A percentile compares a stretch with the other conserved stretches of the same genome.
These are phyloP conservation scores for Microctonus brassicae DNA, from an alignment of 2,888 invertebrate genomes.

Conservation along the genomic window DNA sequence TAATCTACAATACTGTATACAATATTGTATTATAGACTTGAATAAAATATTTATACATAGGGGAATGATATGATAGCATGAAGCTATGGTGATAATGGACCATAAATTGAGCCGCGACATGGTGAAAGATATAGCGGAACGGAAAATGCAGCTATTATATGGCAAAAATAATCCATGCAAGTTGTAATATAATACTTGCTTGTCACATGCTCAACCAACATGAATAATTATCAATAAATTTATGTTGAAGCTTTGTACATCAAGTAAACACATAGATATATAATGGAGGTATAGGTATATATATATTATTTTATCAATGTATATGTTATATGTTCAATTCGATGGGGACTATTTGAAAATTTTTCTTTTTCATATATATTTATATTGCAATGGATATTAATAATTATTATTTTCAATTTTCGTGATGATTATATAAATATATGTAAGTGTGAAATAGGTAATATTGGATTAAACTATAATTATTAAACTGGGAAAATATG, in stretches of 20 bases:
- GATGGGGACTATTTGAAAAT: too few relatives aligned
- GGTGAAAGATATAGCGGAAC: not conserved
- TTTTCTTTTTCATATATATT: too few relatives aligned
- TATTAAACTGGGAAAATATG: too few relatives aligned
- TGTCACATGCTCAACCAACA: slow-evolving; percentile 23
- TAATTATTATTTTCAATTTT: too few relatives aligned
- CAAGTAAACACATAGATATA: slow-evolving; percentile 1
- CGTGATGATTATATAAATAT: too few relatives aligned
- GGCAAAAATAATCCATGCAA: slow-evolving; percentile 29
- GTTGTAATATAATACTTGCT: slow-evolving; percentile 16
- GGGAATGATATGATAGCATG: not conserved
- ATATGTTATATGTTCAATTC: not conserved
- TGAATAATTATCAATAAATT: slow-evolving; percentile 45
- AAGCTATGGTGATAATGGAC: slow-evolving; percentile 32
- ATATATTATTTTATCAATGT: too few relatives aligned
- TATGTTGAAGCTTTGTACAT: slow-evolving; percentile 22
- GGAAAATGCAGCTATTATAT: slow-evolving; percentile 30
- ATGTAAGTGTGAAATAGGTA: too few relatives aligned
- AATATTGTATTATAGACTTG: not conserved
- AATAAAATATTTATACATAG: not conserved
- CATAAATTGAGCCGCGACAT: slow-evolving; percentile 44
- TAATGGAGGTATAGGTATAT: too few relatives aligned
- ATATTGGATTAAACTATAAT: too few relatives aligned
- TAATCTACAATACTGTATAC: not conserved
- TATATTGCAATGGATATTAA: too few relatives aligned